phyloP scores from a whole-genome alignment of 2,113 vertebrate genomes.

The Apaloderma vittatum region DNA sequence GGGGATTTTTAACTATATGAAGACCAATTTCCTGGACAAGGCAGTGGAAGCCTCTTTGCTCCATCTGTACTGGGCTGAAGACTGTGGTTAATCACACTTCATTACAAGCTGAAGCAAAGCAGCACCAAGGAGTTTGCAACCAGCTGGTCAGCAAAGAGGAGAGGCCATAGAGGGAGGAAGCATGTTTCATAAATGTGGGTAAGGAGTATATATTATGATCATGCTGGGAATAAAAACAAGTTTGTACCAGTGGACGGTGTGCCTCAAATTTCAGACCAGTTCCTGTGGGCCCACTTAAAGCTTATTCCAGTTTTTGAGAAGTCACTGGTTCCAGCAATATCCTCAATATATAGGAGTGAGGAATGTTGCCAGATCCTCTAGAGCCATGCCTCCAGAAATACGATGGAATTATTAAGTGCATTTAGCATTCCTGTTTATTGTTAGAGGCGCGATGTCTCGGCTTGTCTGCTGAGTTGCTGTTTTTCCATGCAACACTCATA shows the following conservation, averaged over 20 bases:
- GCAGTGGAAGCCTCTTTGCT: not conserved
- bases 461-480: not conserved
- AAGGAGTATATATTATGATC: not conserved
- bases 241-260: not conserved
- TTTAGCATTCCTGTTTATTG: slow-evolving; percentile 38
- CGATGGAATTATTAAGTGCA: not conserved
- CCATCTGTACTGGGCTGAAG: not conserved
- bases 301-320: slow-evolving; percentile 10
- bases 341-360: not conserved
- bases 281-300: slow-evolving; percentile 44
- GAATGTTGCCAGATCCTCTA: slow-evolving; percentile 12
- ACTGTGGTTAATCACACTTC: not conserved
- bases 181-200: not conserved
- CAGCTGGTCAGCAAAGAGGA: not conserved
- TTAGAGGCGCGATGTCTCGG: not conserved
- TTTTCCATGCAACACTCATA: not conserved
- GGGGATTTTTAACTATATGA: not conserved
- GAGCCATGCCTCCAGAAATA: not conserved
- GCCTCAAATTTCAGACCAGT: slow-evolving; percentile 23
- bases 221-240: slow-evolving; percentile 9
- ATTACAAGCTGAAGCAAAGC: not conserved
- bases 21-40: not conserved
- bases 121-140: slow-evolving; percentile 16
- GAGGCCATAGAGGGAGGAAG: not conserved
- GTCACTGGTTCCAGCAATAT: not conserved